These are phyloP conservation scores for Frankliniella intonsa DNA, from an alignment of 2,888 invertebrate genomes.

Conservation along the genomic window DNA sequence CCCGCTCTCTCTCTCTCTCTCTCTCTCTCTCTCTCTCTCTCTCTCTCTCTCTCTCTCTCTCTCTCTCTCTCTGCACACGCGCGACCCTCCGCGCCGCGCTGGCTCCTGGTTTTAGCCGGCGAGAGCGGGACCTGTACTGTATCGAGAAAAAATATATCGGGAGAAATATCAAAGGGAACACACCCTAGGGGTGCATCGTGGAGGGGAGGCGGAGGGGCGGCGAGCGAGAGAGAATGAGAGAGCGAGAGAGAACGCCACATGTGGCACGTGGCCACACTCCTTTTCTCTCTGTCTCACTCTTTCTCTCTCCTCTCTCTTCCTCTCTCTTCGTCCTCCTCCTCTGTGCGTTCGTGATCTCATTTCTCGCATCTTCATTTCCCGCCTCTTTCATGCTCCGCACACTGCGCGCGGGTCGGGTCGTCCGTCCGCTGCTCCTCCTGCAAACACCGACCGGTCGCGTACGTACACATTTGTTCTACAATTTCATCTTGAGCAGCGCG, in stretches of 20 bases:
- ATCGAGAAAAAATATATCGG: conserved; percentile 21
- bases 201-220: background rate
- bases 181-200: conserved; percentile 21
- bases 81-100: too few relatives aligned
- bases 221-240: background rate
- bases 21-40: too few relatives aligned
- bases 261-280: background rate
- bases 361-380: background rate
- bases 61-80: too few relatives aligned
- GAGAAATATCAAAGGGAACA: conserved; percentile 17
- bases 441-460: background rate
- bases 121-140: background rate
- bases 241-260: background rate
- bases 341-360: background rate
- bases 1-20: too few relatives aligned
- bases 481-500: background rate
- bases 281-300: background rate
- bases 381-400: background rate
- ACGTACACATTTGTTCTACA: too few relatives aligned
- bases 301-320: background rate
- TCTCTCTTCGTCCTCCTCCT: background rate
- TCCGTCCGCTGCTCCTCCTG: too few relatives aligned
- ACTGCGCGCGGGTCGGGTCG: background rate
- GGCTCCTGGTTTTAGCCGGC: background rate
- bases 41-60: too few relatives aligned